Evolutionary conservation across 2,888 invertebrate species (phyloP), one percentile per base, ranked within the genome.

Genomic region (Lepidocyrtinus sp.): DNA sequence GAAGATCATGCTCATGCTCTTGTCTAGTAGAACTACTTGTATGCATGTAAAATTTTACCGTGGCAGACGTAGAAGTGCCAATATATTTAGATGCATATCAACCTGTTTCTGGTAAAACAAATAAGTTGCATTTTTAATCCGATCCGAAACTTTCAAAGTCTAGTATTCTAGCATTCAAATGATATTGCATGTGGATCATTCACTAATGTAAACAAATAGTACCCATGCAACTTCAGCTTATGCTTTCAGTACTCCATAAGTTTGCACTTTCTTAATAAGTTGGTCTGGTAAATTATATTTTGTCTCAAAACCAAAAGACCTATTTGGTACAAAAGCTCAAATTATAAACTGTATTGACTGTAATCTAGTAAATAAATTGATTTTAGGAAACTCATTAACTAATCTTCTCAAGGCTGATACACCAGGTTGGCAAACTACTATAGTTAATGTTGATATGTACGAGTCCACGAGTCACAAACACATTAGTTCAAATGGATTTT

Each of bases 401-500:
- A 12, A n/a, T n/a, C 36, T 36, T 12, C 50, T 50, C 50, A 50
- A 50, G 50, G 50, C 17, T 15, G 17, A 50, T 50, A 50, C n/a
- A n/a, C n/a, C n/a, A n/a, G n/a, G n/a, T n/a, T n/a, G n/a, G 50
- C 17, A 50, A 50, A 7, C 50, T 15, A 50, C 50, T 50, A n/a
- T n/a, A n/a, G 50, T 50, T 50, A 17, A 50, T 50, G n/a, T 17
- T 50, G 17, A 50, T 50, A n/a, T 50, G 12, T n/a, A n/a, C n/a
- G n/a, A 50, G n/a, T 50, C 50, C 12, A 50, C 17, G 50, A 50
- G 2, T 12, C 2, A 7, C 2, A 50, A 50, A 50, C 50, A 17
- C 50, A 50, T 50, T 50, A 50, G 50, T 17, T 2, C 12, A 50
- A 50, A 50, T 50, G 50, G 50, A 50, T 50, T 50, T 50, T 50